Percentiles rank a stretch among this genome's conserved stretches.
These are phyloP conservation scores for Periphyllus acericola DNA, from an alignment of 2,888 invertebrate genomes.

Conservation along the genomic window DNA sequence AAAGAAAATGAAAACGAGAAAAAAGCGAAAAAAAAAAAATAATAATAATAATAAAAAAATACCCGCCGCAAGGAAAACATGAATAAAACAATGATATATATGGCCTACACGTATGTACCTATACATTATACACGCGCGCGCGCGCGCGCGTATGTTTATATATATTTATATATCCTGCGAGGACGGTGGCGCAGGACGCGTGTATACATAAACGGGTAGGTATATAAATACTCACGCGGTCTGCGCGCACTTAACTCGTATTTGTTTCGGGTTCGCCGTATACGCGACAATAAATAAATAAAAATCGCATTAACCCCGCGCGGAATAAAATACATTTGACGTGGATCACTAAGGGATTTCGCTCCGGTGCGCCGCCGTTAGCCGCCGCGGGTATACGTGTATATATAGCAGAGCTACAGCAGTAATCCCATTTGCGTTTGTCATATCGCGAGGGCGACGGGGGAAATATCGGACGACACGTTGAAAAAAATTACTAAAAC, in stretches of 20 bases:
- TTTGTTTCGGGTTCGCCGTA: conserved; percentile 37
- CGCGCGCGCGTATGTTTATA: background rate
- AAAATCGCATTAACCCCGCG: conserved; percentile 54
- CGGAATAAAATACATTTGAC: conserved; percentile 58
- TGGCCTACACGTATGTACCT: too few species aligned
- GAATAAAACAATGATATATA: conserved; percentile 39
- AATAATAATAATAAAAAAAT: conserved; percentile 26
- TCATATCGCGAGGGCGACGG: conserved; percentile 10
- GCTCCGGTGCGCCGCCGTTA: background rate
- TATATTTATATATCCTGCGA: background rate
- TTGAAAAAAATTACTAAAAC: background rate
- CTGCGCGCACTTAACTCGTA: conserved; percentile 52
- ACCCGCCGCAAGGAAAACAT: background rate
- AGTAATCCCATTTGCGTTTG: conserved; percentile 55
- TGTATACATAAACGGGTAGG: too few species aligned
- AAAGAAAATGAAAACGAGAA: background rate
- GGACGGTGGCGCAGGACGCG: background rate
- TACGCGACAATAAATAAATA: conserved; percentile 51
- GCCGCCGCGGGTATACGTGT: background rate
- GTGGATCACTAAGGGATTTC: conserved; percentile 57
- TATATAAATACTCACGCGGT: background rate
- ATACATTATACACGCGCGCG: background rate
- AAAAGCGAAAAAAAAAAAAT: background rate
- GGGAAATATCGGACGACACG: conserved; percentile 42
- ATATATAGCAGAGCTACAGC: background rate